Evolutionary conservation across 2,888 invertebrate species (phyloP).

Genomic region (Drosophila rubida): DNA sequence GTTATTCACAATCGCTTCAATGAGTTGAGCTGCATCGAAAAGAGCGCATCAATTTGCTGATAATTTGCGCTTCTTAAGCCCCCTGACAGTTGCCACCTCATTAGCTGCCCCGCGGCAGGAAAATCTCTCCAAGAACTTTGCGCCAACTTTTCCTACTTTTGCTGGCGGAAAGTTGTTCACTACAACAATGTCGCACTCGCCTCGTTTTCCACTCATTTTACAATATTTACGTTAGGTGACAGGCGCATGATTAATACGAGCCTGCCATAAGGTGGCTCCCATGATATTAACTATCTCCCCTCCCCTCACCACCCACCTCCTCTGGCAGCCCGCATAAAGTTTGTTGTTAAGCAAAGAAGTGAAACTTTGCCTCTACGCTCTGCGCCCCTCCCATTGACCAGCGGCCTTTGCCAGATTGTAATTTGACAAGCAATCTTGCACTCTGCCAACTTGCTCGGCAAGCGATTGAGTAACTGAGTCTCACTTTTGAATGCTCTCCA

Average conservation of each 20-base stretch:
- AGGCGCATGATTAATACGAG: conserved; percentile 75
- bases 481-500: conserved; percentile 21
- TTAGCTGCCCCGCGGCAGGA: conserved; percentile 47
- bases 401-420: conserved; percentile 44
- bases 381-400: conserved; percentile 56
- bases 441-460: conserved; percentile 4
- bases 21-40: neutral
- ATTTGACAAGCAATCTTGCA: conserved; percentile 54
- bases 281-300: conserved; percentile 53
- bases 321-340: conserved; percentile 39
- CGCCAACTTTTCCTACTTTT: conserved; percentile 61
- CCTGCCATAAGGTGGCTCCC: conserved; percentile 39
- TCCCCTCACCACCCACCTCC: conserved; percentile 11
- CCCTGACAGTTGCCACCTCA: conserved; percentile 51
- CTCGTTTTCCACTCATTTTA: conserved; percentile 67
- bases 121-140: conserved; percentile 49
- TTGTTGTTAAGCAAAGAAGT: conserved; percentile 49
- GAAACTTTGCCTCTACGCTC: conserved; percentile 53
- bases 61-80: conserved; percentile 51
- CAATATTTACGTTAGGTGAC: conserved; percentile 76
- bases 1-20: too few species aligned
- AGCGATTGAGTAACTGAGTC: neutral
- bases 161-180: conserved; percentile 64
- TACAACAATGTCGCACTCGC: conserved; percentile 54
- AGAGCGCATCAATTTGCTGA: conserved; percentile 38